These are phyloP conservation scores for Xanthorhoe spadicearia DNA, from an alignment of 2,888 invertebrate species.

Conservation along the genomic window DNA sequence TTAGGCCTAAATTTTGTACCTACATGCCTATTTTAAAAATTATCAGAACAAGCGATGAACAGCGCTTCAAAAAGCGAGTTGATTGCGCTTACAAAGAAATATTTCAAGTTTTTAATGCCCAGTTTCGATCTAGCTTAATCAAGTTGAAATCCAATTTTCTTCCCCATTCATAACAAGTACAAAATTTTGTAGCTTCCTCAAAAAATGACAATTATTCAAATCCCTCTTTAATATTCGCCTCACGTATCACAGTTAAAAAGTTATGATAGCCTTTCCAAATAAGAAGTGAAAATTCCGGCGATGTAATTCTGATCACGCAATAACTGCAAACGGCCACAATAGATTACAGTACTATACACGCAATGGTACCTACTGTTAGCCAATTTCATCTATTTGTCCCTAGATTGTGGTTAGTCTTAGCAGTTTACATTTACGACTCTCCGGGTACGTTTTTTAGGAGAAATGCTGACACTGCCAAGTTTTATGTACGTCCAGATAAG, in stretches of 20 bases:
- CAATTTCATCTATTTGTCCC: constrained; percentile 65
- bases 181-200: constrained; percentile 45
- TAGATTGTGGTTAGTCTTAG: constrained; percentile 50
- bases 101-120: background rate
- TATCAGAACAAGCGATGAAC: background rate
- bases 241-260: constrained; percentile 44
- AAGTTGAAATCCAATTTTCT: background rate
- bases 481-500: constrained; percentile 28
- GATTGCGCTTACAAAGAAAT: background rate
- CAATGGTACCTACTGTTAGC: constrained; percentile 37
- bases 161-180: constrained; percentile 32
- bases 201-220: constrained; percentile 25
- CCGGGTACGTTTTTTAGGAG: constrained; percentile 49
- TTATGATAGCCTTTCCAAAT: constrained; percentile 41
- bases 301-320: constrained; percentile 36
- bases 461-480: constrained; percentile 39
- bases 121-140: background rate
- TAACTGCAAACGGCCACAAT: constrained; percentile 41
- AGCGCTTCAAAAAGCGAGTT: background rate
- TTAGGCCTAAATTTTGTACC: too few species aligned
- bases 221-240: constrained; percentile 11
- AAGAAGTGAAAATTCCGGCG: constrained; percentile 40
- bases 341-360: constrained; percentile 35
- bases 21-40: background rate
- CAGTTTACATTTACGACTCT: constrained; percentile 54